Evolutionary conservation across 2,113 vertebrate species (phyloP), one percentile per base, ranked within the genome.

Genomic region (Chamaetylas fuelleborni): DNA sequence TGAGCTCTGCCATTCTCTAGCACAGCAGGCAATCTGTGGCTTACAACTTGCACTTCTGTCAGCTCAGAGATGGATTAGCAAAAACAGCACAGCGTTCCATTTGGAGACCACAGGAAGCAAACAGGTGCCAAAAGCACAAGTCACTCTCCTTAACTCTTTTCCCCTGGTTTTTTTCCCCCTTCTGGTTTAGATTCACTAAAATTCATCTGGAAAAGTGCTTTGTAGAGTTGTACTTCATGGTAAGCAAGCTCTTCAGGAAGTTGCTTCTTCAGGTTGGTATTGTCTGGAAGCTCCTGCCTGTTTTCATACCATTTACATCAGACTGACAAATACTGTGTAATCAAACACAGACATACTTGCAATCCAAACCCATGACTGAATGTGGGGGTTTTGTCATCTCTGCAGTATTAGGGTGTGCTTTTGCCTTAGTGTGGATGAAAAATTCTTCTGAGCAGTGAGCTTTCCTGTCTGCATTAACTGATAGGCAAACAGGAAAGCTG

Each of bases 1-100:
- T 97, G 97, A 97, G 95, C 81, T 96, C 94, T 98, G 97, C 95
- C 97, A 95, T 96, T 90, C 84, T 93, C 82, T 81, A 81, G 67
- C 92, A 48, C 45, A 73, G 94, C 85, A 72, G 79, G 94, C 92
- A 97, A 97, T 93, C 97, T 96, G 95, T 85, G 92, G 40, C 93
- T 97, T 70, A 54, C 67, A 93, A 83, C 93, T 97, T 94, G 77
- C 84, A 94, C 91, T 88, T 95, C 90, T 96, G 95, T 95, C 92
- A 88, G 72, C 58, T 94, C 92, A 51, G 90, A 95, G 81, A 97
- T 87, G 91, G 81, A 97, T 97, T 96, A 96, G 77, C 64, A 90
- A 93, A 97, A 96, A 66, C 92, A 93, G 90, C 78, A 70, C 22
- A 19, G 79, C 58, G 79, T 83, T 94, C 77, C 81, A 93, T 92